Evolutionary conservation across 2,888 invertebrate genomes (phyloP), one percentile per base, ranked within the genome.

Genomic region (Tortricodes alternella): DNA sequence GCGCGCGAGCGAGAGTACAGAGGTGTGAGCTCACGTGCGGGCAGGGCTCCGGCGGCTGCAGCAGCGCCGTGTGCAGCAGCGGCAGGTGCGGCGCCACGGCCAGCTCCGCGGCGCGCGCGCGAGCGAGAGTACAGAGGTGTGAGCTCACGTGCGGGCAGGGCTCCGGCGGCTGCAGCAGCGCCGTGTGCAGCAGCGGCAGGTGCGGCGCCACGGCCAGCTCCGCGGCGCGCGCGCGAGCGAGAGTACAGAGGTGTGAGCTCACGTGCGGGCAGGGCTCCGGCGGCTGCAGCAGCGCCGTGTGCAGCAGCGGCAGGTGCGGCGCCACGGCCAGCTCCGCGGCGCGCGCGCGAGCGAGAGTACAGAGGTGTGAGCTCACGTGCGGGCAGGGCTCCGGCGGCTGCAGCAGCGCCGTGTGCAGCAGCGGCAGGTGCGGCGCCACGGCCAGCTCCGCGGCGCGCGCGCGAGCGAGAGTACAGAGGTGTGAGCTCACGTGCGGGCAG

Each of bases 101-200:
- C 63, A 75, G n/a, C n/a, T n/a, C n/a, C n/a, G n/a, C n/a, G 3
- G 21, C 3, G 6, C 21, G 21, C 3, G 21, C 3, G 3, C 3
- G 21, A 2, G 2, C 27, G 8, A 27, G 15, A 3, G 15, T n/a
- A 7, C 7, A 32, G 1, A 16, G 0, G 16, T 15, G 29, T 1
- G n/a, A 16, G 32, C 53, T 46, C 6, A 46, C 53, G 8, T 53
- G 53, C 18, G 11, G 11, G 18, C 46, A 53, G 21, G 53, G 58
- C 41, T 46, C 58, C 32, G 67, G 63, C 44, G n/a, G n/a, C n/a
- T 62, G 76, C 71, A 88, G 76, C 71, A 89, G 71, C 63, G 85
- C 85, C 67, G 85, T 85, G 70, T 89, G 89, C 74, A 89, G 77
- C 67, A 89, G 78, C 68, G 88, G 89, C 73, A 89, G 73, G 71